Base-by-base conservation (phyloP, 2,888 invertebrate species). In the Sylvicola fuscatus region DNA sequence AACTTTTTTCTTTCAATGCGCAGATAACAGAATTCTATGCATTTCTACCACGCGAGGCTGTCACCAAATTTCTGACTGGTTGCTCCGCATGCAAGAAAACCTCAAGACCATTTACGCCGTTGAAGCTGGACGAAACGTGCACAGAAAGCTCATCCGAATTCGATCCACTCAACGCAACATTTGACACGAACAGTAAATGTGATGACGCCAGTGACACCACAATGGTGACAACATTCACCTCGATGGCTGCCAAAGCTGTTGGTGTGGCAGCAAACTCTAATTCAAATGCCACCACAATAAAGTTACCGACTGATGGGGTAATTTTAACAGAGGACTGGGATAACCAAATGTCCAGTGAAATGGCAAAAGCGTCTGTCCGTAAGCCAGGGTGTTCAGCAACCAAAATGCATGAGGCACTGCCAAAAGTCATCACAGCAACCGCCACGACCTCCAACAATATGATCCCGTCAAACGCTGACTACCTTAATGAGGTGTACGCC, bases 21-120 rank as follows among this genome's bases (percentile, higher is more conserved):
- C 70, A 93, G 93, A 92, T 93, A 52, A 90, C 92, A 36, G 92
- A 93, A 64, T 89, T 86, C 40, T 93, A 87, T 65, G 89, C 90
- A 35, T 93, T 92, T 55, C 68, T 93, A 47, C 93, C 93, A 3
- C 75, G 93, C 38, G 93, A 93, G 61, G 92, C 93, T 34, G 92
- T 93, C 54, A 93, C 93, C 39, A 77, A 87, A 48, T 93, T 93
- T 64, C 74, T 93, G 39, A 76, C 92, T 58, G 86, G 89, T 48
- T 93, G 92, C 58, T 78, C 83, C 31, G 89, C 90, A 60, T 93
- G 93, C 60, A 58, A 56, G 39, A 57, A 56, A 42, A 56, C 56
- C 36, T 14, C 17, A 14, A 28, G 30, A 14, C 16, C 33, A 7
- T 29, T n/a, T 12, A 55, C 58, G 17, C 57, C 58, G 7, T 42